Percentiles rank a stretch among this genome's conserved stretches.
phyloP scores from a whole-genome alignment of 2,888 invertebrate genomes.

The Harpalus rufipes region DNA sequence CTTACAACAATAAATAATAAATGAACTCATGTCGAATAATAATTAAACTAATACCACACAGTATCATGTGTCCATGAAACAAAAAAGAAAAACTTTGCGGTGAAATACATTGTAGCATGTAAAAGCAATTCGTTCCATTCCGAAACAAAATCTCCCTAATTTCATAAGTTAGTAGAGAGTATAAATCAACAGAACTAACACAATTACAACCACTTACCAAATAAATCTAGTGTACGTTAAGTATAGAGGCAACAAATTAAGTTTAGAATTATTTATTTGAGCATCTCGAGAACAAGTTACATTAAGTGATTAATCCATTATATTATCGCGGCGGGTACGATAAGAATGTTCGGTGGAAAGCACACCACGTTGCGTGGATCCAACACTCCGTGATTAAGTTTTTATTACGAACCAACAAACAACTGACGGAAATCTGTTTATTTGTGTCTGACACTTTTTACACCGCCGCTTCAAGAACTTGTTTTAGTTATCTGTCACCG shows the following conservation, averaged over 20 bases:
- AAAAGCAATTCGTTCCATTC: background rate
- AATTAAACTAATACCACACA: too few relatives aligned
- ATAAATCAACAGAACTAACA: conserved; percentile 33
- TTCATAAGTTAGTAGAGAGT: conserved; percentile 19
- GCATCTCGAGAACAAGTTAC: conserved; percentile 30
- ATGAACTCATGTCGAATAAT: too few relatives aligned
- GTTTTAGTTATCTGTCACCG: conserved; percentile 53
- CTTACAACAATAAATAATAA: too few relatives aligned
- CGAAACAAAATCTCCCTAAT: conserved; percentile 14
- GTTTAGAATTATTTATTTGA: conserved; percentile 57
- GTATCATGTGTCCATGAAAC: background rate
- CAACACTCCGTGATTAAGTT: conserved; percentile 50
- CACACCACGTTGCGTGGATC: conserved; percentile 21
- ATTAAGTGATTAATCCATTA: conserved; percentile 61
- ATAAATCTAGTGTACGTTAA: conserved; percentile 45
- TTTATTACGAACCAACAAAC: conserved; percentile 48
- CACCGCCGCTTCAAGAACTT: conserved; percentile 40
- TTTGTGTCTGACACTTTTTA: conserved; percentile 56
- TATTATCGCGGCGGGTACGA: conserved; percentile 34
- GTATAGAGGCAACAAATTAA: conserved; percentile 36
- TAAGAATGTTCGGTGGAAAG: conserved; percentile 26
- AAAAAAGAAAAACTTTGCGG: background rate
- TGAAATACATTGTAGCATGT: background rate
- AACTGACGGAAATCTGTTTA: conserved; percentile 48
- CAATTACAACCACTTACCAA: conserved; percentile 35